Conservation (phyloP, 2,797 vertebrate genomes). For the Emys orbicularis region DNA sequence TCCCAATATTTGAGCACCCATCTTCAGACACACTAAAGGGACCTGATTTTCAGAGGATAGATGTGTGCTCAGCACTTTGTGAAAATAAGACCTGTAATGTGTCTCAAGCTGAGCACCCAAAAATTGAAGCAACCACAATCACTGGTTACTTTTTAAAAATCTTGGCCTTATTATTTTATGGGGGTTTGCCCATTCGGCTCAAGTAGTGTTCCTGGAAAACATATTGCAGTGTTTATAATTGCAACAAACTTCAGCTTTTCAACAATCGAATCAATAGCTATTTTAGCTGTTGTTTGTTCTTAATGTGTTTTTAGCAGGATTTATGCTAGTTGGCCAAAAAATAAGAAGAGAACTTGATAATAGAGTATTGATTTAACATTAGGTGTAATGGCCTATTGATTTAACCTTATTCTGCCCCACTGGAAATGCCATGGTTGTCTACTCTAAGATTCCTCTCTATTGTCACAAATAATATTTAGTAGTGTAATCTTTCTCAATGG, state of each 20-base stretch:
- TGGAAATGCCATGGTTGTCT: neutral
- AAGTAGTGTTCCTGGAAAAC: neutral
- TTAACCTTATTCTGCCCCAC: neutral
- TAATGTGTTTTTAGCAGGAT: neutral
- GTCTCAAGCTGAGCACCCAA: neutral
- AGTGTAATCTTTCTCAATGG: neutral
- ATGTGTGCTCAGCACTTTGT: neutral
- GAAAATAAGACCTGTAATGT: neutral
- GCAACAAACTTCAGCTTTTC: neutral
- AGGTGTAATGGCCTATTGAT: neutral
- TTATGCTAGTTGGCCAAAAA: neutral
- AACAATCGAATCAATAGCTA: neutral
- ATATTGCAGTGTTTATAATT: neutral
- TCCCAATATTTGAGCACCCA: neutral
- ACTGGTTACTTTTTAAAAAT: neutral
- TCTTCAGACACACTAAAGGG: neutral
- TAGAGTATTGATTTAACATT: constrained; percentile 1
- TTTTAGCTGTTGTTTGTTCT: neutral
- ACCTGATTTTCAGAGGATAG: neutral
- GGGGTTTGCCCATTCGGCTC: neutral
- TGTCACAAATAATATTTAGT: neutral
- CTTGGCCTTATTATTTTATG: neutral
- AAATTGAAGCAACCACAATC: neutral
- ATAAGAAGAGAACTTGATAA: neutral
- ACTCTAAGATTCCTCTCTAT: neutral